Base-by-base conservation (phyloP, 92 coral and sea anemone species). In the Phenganax stokvisi region DNA sequence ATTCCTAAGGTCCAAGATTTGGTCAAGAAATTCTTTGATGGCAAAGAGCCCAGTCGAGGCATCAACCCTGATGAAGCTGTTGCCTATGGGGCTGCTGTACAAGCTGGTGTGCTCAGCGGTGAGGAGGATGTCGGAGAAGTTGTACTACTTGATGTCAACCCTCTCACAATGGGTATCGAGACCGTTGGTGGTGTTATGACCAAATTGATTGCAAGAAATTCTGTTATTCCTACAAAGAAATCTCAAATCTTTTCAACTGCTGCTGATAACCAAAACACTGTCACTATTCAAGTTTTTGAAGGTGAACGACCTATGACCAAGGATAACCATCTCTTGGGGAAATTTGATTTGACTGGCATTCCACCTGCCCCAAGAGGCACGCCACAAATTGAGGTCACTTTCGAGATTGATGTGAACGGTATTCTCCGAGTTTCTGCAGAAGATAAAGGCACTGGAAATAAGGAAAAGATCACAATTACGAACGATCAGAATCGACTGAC, bases 1-100 rank as follows among this genome's bases (percentile, higher is more conserved):
- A 96, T 96, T 63, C 99, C 99, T 56, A 96, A 92, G 84, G 67
- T 96, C 87, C 97, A 92, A 72, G 84, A 90, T 51, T 92, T 96
- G 72, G 97, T 96, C 31, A 96, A 92, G 79, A 90, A 96, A 9
- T 86, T 70, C 85, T 96, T 96, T 51, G 81, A 89, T 57, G 97
- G 97, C 77, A 96, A 96, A 80, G 99, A 96, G 58, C 99, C 99
- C 76, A 96, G 96, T 85, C 89, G 97, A 57, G 97, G 97, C 58
- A 96, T 96, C 85, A 92, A 96, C 92, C 99, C 99, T 59, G 99
- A 96, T n/a, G 97, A 92, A 79, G 99, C 99, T 84, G 99, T 96
- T 20, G 99, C 97, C 55, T 92, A 71, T 87, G 99, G 99, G 61
- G 99, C 97, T 76, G 99, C 99, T 29, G 97, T 96, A 12, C 99